These are phyloP conservation scores for Larimichthys crocea DNA, from an alignment of 2,113 vertebrate species.

Conservation along the genomic window DNA sequence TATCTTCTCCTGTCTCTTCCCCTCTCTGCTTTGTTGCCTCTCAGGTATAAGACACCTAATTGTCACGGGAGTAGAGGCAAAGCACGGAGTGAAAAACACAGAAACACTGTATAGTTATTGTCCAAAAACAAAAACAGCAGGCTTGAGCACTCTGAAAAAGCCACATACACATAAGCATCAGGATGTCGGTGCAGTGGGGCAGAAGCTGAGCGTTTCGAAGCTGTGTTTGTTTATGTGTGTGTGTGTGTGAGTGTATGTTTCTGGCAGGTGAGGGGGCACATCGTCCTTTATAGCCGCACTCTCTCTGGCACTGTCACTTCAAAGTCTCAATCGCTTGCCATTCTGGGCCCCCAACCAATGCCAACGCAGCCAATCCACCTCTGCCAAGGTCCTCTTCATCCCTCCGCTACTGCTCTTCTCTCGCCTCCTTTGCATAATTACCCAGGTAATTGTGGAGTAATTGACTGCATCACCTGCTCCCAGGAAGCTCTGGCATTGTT, in stretches of 20 bases:
- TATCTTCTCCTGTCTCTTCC: constrained; percentile 2
- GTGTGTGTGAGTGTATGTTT: constrained; percentile 54
- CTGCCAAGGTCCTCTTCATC: constrained; percentile 77
- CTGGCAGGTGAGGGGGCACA: constrained; percentile 73
- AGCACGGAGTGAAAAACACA: constrained; percentile 39
- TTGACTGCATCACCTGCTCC: constrained; percentile 84
- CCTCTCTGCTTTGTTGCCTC: constrained; percentile 32
- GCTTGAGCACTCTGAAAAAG: constrained; percentile 36
- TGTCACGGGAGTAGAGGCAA: constrained; percentile 59
- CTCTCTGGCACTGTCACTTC: constrained; percentile 74
- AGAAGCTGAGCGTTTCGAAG: constrained; percentile 43
- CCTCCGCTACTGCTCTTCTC: constrained; percentile 64
- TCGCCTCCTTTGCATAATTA: constrained; percentile 76
- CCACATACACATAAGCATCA: constrained; percentile 33
- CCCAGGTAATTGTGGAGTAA: constrained; percentile 86
- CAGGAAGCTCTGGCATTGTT: constrained; percentile 78
- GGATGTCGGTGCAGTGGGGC: constrained; percentile 35
- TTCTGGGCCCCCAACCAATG: constrained; percentile 62
- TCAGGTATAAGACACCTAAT: constrained; percentile 60
- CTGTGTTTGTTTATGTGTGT: constrained; percentile 58
- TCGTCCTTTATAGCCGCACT: constrained; percentile 71
- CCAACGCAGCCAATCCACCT: constrained; percentile 65
- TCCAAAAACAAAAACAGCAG: constrained; percentile 60
- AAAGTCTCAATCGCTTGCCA: constrained; percentile 76
- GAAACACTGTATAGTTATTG: constrained; percentile 49